Evolutionary conservation across 2,113 vertebrate genomes (phyloP).

Genomic region (Theropithecus gelada): DNA sequence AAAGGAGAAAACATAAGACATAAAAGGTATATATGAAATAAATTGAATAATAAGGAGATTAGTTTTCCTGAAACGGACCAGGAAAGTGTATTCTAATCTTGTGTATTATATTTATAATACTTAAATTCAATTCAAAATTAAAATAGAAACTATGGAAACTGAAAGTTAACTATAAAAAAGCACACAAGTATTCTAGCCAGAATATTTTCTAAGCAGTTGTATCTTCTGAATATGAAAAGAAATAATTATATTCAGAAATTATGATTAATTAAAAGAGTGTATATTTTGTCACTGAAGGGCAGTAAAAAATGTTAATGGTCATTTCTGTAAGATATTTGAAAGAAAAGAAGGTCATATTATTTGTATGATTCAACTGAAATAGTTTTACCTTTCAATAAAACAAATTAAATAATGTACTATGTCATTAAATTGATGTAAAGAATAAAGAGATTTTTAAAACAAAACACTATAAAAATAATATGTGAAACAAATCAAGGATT

Average conservation of each 20-base stretch:
- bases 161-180: background rate
- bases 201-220: background rate
- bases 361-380: background rate
- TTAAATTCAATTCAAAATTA: background rate
- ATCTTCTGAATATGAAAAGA: background rate
- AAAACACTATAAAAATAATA: no score
- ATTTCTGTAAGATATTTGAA: background rate
- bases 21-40: background rate
- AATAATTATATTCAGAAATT: background rate
- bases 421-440: background rate
- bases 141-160: background rate
- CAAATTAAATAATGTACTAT: background rate
- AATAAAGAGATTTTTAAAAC: background rate
- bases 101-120: background rate
- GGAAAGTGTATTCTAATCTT: background rate
- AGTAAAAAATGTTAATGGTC: background rate
- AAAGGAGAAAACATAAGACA: background rate
- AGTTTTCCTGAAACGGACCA: background rate
- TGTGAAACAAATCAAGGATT: background rate
- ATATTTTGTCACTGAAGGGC: background rate
- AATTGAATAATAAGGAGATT: background rate
- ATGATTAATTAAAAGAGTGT: background rate
- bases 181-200: background rate
- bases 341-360: background rate
- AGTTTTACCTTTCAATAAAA: background rate